Base-by-base conservation (phyloP, 2,888 invertebrate genomes). In the Himalopsyche anomala region DNA sequence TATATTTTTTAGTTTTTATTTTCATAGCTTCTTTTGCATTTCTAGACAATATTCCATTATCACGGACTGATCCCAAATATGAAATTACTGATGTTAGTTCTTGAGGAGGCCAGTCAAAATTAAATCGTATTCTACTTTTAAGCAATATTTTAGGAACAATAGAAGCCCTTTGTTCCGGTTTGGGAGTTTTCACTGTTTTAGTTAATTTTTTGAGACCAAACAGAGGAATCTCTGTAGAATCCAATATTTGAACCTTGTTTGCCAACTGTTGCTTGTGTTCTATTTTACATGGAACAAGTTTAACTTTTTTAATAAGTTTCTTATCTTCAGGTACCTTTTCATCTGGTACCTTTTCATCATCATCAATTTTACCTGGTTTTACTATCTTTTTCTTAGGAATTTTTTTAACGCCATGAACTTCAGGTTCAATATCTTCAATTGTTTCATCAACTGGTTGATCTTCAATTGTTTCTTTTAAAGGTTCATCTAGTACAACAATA, bases 11-110 rank as follows among this genome's bases (percentile, higher is more conserved):
- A 87, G 91, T 90, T 90, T 92, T 88, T 89, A 91, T 88, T 90
- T 92, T 90, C 89, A 90, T 56, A 9, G 93, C 93, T 89, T 94
- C 93, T 89, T 92, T 91, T 28, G 93, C 89, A 87, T 93, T 94
- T 88, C 93, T 91, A 4, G 93, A 93, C 9, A 93, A 88, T 84
- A 92, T 90, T 19, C 93, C 93, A 88, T 90, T 90, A 88, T 91
- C 91, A 89, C 81, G 82, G 4, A 86, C 55, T n/a, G 86, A 82
- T 19, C 84, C 84, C 15, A 87, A 74, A 83, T 79, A 81, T 11
- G 86, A 85, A 62, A 86, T 84, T 8, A 84, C 62, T 38, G 89
- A 56, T 89, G 90, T 89, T 90, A 92, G 90, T 89, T 88, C 88
- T 81, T 81, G 82, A 6, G 87, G 86, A 15, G 87, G 87, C 87